A percentile compares a stretch with the other conserved stretches of the same genome.
Evolutionary conservation across 2,113 vertebrate species (phyloP).

Genomic region (Chitala chitala): DNA sequence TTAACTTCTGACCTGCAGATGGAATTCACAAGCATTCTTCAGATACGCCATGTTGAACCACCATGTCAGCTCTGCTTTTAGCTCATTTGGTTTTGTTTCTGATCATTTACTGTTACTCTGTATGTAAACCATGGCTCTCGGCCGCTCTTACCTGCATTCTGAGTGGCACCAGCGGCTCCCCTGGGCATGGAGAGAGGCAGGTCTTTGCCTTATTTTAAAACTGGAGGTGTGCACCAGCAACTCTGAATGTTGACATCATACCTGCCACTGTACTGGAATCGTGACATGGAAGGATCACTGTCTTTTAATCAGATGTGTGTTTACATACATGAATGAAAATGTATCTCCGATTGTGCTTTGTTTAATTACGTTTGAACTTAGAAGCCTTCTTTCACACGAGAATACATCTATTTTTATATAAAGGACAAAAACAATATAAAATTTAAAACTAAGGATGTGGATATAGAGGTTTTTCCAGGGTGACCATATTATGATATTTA

Average conservation of each 20-base stretch:
- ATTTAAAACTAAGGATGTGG: not conserved
- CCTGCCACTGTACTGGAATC: slow-evolving; percentile 47
- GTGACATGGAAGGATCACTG: slow-evolving; percentile 20
- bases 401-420: slow-evolving; percentile 10
- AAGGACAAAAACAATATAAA: not conserved
- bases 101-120: not conserved
- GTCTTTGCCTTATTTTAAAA: slow-evolving; percentile 63
- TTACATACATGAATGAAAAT: not conserved
- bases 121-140: not conserved
- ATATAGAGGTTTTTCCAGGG: not conserved
- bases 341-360: not conserved
- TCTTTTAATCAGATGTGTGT: not conserved
- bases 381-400: slow-evolving; percentile 32
- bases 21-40: not conserved
- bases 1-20: not conserved
- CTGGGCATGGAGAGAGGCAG: slow-evolving; percentile 41
- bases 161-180: not conserved
- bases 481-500: not conserved
- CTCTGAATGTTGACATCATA: slow-evolving; percentile 56
- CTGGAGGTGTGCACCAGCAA: slow-evolving; percentile 63
- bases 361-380: not conserved
- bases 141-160: not conserved
- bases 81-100: not conserved
- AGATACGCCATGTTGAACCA: not conserved
- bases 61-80: not conserved